These are phyloP conservation scores for Micromesistius poutassou DNA, from an alignment of 2,797 vertebrate species.

Conservation along the genomic window DNA sequence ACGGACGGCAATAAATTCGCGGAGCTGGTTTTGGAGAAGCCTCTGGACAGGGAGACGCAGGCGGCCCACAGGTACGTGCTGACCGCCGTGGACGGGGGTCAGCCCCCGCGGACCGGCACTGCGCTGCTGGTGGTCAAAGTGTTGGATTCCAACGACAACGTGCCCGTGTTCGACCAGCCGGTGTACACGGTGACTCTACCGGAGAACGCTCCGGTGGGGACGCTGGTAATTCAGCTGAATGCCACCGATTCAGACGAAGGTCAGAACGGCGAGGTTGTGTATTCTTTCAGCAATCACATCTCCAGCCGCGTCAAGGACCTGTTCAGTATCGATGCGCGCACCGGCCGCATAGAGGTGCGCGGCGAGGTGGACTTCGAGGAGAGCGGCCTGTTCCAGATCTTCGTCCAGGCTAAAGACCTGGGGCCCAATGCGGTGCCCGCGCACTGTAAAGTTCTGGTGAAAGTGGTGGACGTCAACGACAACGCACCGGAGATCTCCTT, in stretches of 20 bases:
- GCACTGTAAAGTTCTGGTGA: slow-evolving; percentile 94
- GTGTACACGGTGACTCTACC: slow-evolving; percentile 89
- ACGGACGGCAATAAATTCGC: slow-evolving; percentile 95
- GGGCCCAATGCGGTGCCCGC: slow-evolving; percentile 95
- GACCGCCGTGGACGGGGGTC: slow-evolving; percentile 93
- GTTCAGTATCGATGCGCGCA: slow-evolving; percentile 86
- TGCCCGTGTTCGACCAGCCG: slow-evolving; percentile 91
- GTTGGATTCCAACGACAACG: slow-evolving; percentile 95
- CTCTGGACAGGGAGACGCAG: slow-evolving; percentile 94
- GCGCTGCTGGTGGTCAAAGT: slow-evolving; percentile 92
- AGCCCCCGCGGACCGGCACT: slow-evolving; percentile 92
- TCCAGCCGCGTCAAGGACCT: slow-evolving; percentile 87
- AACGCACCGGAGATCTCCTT: slow-evolving; percentile 95
- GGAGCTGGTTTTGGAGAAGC: slow-evolving; percentile 90
- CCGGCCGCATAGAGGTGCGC: slow-evolving; percentile 88
- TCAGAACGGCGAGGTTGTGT: slow-evolving; percentile 90
- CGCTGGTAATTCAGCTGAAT: slow-evolving; percentile 91
- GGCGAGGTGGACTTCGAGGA: slow-evolving; percentile 95
- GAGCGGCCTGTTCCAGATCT: slow-evolving; percentile 89
- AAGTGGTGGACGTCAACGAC: slow-evolving; percentile 88
- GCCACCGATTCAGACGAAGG: slow-evolving; percentile 95
- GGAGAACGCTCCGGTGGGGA: slow-evolving; percentile 89
- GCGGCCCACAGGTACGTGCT: slow-evolving; percentile 94
- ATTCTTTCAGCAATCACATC: slow-evolving; percentile 94
- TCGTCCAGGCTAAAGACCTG: slow-evolving; percentile 94